Evolutionary conservation across 1,140 invertebrate species (phyloP), one percentile per base, ranked within the genome.

Genomic region (Drosophila sulfurigaster): DNA sequence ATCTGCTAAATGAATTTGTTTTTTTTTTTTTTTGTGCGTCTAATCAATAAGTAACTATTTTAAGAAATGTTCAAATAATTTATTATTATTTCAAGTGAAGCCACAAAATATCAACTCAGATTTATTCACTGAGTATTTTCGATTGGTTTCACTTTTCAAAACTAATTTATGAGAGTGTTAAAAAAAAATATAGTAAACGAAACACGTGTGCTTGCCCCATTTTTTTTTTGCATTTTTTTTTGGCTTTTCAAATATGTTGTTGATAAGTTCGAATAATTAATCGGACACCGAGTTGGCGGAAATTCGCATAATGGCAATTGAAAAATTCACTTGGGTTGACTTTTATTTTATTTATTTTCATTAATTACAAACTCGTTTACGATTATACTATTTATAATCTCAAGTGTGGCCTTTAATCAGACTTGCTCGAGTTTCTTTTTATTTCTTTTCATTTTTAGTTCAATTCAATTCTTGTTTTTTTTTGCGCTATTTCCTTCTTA

Each of bases 391-490:
- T 20, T 41, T 38, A 38, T 51, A 64, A 64, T 64, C 49, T 64
- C 35, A 15, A 64, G 35, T 64, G 20, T 30, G n/a, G 20, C n/a
- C 20, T 51, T 38, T 52, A 64, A 64, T 64, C 62, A 52, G 32
- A 52, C 48, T 16, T 32, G 30, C 20, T 49, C 43, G 30, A 64
- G 43, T 49, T 51, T 15, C 13, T 35, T 16, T 56, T 30, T 3
- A 16, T 38, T 28, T 25, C 54, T 8, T 10, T 32, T 11, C 5
- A 5, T 25, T 51, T 71, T 11, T 57, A 3, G 35, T 38, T 38
- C 35, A 8, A 41, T 57, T 15, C n/a, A 54, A 15, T 30, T 41
- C 8, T 5, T 38, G 5, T 11, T 16, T 20, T 57, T 57, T 16
- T 57, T 57, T 48, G 11, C 15, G 15, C 32, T 25, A 41, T 41